A percentile compares a stretch with the other conserved stretches of the same genome.
These are phyloP conservation scores for Orientallactaga bullata DNA, from an alignment of 2,113 vertebrate genomes.

Conservation along the genomic window DNA sequence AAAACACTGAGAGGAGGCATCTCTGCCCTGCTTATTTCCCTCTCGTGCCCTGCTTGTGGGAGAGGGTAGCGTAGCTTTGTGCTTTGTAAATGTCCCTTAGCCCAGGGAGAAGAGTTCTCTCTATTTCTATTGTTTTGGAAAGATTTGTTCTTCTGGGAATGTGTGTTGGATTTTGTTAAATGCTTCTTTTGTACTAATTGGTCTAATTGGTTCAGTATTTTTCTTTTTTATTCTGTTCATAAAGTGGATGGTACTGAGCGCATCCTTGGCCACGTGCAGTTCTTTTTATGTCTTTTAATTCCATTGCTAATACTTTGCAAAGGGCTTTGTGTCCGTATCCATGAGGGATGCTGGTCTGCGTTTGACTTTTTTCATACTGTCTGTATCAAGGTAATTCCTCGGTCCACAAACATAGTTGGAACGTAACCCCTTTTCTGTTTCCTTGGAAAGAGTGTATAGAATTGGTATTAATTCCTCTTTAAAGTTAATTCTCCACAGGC, in stretches of 20 bases:
- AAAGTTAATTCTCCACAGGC: neutral
- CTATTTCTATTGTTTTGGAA: neutral
- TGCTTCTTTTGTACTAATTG: neutral
- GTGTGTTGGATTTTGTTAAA: neutral
- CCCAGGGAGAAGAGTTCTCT: neutral
- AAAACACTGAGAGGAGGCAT: neutral
- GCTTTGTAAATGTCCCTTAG: neutral
- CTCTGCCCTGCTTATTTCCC: neutral
- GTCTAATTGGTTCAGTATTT: neutral
- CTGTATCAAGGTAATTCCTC: neutral
- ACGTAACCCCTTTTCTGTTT: neutral
- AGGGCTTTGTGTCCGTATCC: neutral
- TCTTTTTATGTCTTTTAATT: neutral
- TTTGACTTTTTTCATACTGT: neutral
- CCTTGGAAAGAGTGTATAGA: neutral
- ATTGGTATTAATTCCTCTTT: constrained; percentile 5
- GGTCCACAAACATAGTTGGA: neutral
- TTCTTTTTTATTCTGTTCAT: neutral
- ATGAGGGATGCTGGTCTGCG: neutral
- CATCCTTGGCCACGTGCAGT: neutral
- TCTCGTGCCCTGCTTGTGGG: neutral
- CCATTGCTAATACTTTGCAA: neutral
- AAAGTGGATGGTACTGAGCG: fast-evolving
- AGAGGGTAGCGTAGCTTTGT: neutral
- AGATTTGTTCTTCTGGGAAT: neutral